Conservation (phyloP, 1,140 invertebrate species). For the Cotesia typhae region DNA sequence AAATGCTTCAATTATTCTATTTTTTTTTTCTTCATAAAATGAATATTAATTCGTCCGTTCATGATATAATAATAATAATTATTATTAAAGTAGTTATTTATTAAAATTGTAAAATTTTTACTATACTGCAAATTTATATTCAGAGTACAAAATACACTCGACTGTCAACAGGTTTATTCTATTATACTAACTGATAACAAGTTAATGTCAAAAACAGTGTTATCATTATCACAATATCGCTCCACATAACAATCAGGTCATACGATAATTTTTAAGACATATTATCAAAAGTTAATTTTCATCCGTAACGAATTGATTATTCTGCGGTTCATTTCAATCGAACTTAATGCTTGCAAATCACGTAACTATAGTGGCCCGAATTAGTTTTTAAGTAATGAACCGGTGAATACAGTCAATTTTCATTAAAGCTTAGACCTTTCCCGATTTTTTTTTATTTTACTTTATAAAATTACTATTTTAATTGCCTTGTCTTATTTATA, state of each 20-base stretch:
- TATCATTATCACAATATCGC: background rate
- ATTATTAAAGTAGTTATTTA: too few species aligned
- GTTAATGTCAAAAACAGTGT: slow-evolving; percentile 2
- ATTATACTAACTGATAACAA: background rate
- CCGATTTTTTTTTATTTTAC: too few species aligned
- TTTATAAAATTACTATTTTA: too few species aligned
- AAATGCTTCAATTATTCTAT: background rate
- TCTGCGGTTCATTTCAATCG: slow-evolving; percentile 28
- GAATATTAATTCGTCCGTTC: background rate
- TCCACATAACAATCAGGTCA: slow-evolving; percentile 22
- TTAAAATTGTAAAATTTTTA: background rate
- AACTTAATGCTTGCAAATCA: slow-evolving; percentile 28
- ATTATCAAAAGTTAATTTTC: slow-evolving; percentile 23
- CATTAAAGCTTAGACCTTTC: background rate
- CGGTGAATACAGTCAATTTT: background rate
- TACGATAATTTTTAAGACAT: slow-evolving; percentile 12
- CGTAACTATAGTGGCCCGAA: slow-evolving; percentile 22
- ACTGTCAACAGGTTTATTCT: slow-evolving; percentile 9
- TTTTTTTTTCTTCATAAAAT: background rate
- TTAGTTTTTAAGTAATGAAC: slow-evolving; percentile 14
- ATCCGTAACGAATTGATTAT: slow-evolving; percentile 7
- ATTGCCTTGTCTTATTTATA: too few species aligned
- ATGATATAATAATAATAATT: too few species aligned
- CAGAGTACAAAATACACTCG: too few species aligned
- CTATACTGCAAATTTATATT: background rate